Evolutionary conservation across 2,888 invertebrate species (phyloP).

Genomic region (Arrhopalites spinosus): DNA sequence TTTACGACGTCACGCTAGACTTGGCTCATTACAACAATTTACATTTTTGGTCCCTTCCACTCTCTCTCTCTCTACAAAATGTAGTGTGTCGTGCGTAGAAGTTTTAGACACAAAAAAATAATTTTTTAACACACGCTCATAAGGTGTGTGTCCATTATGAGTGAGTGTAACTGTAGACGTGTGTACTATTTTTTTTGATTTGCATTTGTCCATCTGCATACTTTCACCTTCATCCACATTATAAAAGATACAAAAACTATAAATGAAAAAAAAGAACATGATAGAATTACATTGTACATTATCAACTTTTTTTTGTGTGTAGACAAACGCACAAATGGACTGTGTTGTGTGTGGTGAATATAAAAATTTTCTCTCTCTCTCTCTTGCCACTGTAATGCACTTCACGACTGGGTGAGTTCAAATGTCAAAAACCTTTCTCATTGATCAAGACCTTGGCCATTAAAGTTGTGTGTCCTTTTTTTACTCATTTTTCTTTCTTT

Average conservation of each 20-base stretch:
- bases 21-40: constrained; percentile 10
- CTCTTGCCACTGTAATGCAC: neutral
- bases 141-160: no score
- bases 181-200: no score
- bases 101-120: no score
- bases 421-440: neutral
- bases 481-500: constrained; percentile 6
- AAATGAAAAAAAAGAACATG: no score
- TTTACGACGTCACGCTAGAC: constrained; percentile 30
- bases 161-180: no score
- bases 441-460: neutral
- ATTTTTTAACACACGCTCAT: no score
- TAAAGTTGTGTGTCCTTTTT: neutral
- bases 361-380: neutral
- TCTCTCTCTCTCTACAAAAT: neutral
- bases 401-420: constrained; percentile 24
- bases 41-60: neutral
- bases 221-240: no score
- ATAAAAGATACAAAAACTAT: no score
- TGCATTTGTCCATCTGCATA: no score
- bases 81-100: neutral
- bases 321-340: neutral
- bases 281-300: no score
- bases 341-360: neutral
- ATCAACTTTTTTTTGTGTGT: no score